phyloP scores from a whole-genome alignment of 1,140 invertebrate genomes.

The Adelges cooleyi region DNA sequence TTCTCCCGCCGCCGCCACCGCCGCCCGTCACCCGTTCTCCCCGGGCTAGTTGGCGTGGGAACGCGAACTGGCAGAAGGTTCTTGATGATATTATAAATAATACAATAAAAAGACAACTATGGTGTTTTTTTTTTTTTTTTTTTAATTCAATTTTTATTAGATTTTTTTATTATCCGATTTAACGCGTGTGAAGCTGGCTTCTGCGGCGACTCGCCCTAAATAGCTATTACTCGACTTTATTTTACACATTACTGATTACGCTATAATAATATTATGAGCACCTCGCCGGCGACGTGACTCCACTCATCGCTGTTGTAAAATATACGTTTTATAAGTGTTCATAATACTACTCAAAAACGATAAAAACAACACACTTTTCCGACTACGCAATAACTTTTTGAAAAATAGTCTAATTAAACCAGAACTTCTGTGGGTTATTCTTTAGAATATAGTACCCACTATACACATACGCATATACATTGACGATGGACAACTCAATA shows the following conservation, averaged over 20 bases:
- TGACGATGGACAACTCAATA: too few relatives aligned
- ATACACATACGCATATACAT: too few relatives aligned
- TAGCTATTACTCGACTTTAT: conserved; percentile 16
- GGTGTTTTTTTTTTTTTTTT: background rate
- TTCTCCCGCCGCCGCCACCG: background rate
- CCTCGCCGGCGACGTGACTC: background rate
- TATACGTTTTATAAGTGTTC: too few relatives aligned
- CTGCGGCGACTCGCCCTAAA: too few relatives aligned
- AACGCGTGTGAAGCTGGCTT: background rate
- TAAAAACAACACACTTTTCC: too few relatives aligned
- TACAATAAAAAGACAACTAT: background rate
- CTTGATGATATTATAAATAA: background rate
- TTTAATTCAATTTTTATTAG: background rate
- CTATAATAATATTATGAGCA: too few relatives aligned
- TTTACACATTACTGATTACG: too few relatives aligned
- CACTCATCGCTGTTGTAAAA: background rate
- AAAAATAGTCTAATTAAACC: too few relatives aligned
- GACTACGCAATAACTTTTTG: too few relatives aligned
- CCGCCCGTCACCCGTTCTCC: background rate
- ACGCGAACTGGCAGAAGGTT: conserved; percentile 6
- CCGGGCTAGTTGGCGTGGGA: conserved; percentile 24
- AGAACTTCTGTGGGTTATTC: too few relatives aligned
- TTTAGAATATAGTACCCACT: too few relatives aligned
- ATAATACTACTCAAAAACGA: too few relatives aligned
- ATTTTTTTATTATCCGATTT: conserved; percentile 22